Conservation (phyloP, 2,113 vertebrate genomes). For the Pavo muticus region DNA sequence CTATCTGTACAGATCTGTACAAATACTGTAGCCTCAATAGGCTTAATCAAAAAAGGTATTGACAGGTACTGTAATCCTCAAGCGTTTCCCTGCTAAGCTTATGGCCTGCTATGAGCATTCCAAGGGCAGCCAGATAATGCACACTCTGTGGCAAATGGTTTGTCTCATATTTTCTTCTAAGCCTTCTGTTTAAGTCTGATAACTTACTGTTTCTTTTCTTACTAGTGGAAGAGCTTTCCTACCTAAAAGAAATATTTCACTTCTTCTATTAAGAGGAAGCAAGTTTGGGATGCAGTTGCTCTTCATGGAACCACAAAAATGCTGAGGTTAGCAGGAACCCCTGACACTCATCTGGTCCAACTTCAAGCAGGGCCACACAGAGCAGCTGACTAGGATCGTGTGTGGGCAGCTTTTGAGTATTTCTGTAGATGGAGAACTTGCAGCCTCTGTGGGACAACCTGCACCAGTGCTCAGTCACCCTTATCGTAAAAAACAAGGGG, state of each 20-base stretch:
- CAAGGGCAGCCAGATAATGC: not conserved
- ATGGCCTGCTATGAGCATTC: not conserved
- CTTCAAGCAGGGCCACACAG: not conserved
- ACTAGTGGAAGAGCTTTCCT: not conserved
- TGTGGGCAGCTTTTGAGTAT: rapidly evolving
- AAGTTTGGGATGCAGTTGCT: not conserved
- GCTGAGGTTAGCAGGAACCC: not conserved
- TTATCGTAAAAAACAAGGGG: not conserved
- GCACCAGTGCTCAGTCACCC: not conserved
- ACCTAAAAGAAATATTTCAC: not conserved
- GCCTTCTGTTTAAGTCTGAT: not conserved
- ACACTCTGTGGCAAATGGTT: not conserved
- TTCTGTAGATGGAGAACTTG: not conserved
- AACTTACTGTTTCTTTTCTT: not conserved
- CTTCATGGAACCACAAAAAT: not conserved
- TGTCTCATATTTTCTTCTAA: not conserved
- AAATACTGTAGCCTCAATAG: not conserved
- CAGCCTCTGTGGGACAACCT: not conserved
- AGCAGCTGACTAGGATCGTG: not conserved
- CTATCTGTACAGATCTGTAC: not conserved
- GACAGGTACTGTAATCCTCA: not conserved
- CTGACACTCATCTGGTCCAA: not conserved
- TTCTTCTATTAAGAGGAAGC: not conserved
- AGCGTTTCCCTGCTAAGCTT: not conserved
- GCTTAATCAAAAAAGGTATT: not conserved